Percentiles rank a stretch among this genome's conserved stretches.
phyloP scores from a whole-genome alignment of 2,113 vertebrate species.

The Semnopithecus entellus region DNA sequence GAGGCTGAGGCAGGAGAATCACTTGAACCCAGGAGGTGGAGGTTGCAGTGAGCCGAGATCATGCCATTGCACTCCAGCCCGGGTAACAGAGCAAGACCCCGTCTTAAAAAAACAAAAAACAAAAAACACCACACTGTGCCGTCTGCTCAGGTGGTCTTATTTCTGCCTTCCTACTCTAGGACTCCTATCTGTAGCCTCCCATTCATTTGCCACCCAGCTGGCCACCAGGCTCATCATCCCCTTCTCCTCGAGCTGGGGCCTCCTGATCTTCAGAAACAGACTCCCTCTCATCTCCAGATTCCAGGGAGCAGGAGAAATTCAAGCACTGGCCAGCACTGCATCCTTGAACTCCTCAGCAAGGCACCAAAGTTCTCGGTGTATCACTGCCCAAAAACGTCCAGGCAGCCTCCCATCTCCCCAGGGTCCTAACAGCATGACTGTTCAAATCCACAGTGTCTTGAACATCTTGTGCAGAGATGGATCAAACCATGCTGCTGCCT shows the following conservation, averaged over 20 bases:
- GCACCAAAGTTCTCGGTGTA: background rate
- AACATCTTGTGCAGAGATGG: background rate
- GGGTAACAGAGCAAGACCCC: too few relatives aligned
- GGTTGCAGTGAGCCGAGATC: too few relatives aligned
- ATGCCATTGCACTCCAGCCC: too few relatives aligned
- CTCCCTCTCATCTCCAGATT: too few relatives aligned
- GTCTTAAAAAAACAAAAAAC: too few relatives aligned
- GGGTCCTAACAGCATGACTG: rapidly evolving
- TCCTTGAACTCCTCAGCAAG: background rate
- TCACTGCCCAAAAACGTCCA: background rate
- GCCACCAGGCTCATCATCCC: background rate
- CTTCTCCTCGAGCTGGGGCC: background rate
- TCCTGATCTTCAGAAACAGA: background rate
- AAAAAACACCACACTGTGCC: background rate
- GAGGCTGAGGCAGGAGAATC: too few relatives aligned
- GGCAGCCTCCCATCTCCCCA: background rate
- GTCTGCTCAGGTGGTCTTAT: background rate
- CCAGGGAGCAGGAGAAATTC: background rate
- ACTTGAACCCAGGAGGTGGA: too few relatives aligned
- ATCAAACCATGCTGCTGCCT: background rate
- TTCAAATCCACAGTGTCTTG: background rate
- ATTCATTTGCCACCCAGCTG: rapidly evolving
- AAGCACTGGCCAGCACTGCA: too few relatives aligned
- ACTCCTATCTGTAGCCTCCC: background rate
- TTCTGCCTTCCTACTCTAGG: background rate